Evolutionary conservation across 2,113 vertebrate species (phyloP).

Genomic region (Eurystomus gularis): DNA sequence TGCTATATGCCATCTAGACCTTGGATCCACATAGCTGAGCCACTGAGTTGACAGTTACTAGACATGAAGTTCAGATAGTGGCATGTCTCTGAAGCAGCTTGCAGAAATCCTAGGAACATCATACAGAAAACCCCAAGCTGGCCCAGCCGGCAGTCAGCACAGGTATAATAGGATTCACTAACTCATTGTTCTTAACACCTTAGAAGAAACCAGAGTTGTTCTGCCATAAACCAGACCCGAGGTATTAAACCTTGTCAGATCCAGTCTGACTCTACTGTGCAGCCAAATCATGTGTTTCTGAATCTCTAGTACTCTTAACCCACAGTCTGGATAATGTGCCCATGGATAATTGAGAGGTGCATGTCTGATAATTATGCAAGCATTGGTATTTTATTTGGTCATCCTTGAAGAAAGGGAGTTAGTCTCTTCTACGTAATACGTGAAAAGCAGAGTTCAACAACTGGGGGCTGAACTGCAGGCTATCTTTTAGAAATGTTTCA

Average conservation of each 20-base stretch:
- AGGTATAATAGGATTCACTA: not conserved
- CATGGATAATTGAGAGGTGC: not conserved
- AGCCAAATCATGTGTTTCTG: not conserved
- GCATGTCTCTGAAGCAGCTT: not conserved
- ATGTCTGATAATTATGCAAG: not conserved
- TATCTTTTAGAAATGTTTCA: not conserved
- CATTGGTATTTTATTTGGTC: not conserved
- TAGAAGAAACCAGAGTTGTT: not conserved
- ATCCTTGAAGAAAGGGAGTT: not conserved
- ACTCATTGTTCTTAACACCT: not conserved
- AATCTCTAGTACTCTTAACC: not conserved
- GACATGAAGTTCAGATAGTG: not conserved
- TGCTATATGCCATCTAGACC: not conserved
- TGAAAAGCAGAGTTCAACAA: not conserved
- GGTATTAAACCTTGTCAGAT: not conserved
- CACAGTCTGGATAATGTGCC: not conserved
- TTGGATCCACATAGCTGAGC: not conserved
- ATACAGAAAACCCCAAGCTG: not conserved
- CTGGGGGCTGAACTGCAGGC: not conserved
- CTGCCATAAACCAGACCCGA: not conserved
- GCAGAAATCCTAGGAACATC: not conserved
- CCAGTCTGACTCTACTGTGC: not conserved
- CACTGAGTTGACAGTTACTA: not conserved
- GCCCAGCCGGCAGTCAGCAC: not conserved
- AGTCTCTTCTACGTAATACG: not conserved